Percentiles rank a stretch among this genome's conserved stretches.
Conservation (phyloP, 2,113 vertebrate genomes). For the Chloroceryle aenea region DNA sequence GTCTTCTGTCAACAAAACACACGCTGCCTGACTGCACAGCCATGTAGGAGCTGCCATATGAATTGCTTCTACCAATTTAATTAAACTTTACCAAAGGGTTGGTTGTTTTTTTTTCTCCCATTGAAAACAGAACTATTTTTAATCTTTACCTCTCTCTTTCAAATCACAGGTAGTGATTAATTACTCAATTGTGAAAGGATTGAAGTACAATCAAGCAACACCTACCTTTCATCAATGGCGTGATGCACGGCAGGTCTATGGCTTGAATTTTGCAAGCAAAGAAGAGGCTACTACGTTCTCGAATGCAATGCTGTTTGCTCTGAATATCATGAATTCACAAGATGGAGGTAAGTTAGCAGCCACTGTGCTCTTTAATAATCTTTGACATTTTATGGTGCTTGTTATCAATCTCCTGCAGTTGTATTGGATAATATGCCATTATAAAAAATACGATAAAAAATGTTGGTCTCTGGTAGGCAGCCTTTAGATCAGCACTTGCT, state of each 20-base stretch:
- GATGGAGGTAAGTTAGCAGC: constrained; percentile 86
- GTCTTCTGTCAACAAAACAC: not conserved
- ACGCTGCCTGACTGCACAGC: rapidly evolving
- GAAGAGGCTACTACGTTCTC: constrained; percentile 98
- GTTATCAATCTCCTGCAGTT: not conserved
- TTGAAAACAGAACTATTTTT: not conserved
- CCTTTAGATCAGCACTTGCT: not conserved
- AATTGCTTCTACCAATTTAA: not conserved
- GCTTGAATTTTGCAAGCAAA: constrained; percentile 98
- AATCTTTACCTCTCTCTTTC: constrained; percentile 19
- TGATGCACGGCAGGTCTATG: constrained; percentile 96
- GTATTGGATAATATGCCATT: not conserved
- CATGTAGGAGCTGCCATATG: not conserved
- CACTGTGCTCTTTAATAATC: not conserved
- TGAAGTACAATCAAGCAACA: constrained; percentile 99
- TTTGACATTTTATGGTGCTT: not conserved
- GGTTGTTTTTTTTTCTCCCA: not conserved
- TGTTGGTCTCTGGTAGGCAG: not conserved
- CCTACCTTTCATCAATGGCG: constrained; percentile 99
- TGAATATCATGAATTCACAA: constrained; percentile 96
- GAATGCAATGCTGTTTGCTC: constrained; percentile 96
- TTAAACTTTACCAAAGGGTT: not conserved
- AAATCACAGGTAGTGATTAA: constrained; percentile 94
- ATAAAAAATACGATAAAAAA: not conserved
- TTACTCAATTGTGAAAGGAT: constrained; percentile 98